These are phyloP conservation scores for Lasioglossum albipes DNA, from an alignment of 1,140 invertebrate genomes.

Conservation along the genomic window DNA sequence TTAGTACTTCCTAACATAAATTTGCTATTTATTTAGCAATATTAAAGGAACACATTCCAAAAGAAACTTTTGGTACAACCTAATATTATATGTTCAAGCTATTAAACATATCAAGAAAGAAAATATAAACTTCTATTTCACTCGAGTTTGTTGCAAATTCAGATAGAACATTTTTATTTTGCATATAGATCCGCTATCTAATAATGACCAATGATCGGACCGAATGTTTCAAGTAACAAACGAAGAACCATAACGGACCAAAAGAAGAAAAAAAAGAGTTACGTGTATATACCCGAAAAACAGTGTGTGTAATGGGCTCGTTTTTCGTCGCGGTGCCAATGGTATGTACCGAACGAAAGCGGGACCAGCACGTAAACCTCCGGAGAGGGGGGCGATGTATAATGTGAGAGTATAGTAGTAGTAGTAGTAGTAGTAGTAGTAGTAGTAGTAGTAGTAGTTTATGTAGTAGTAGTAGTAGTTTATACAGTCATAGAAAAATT, in stretches of 20 bases:
- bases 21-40: too few relatives aligned
- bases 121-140: too few relatives aligned
- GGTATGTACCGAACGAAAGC: conserved; percentile 41
- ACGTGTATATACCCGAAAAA: conserved; percentile 18
- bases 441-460: conserved; percentile 13
- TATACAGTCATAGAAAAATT: conserved; percentile 49
- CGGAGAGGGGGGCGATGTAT: conserved; percentile 21
- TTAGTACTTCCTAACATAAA: too few relatives aligned
- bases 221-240: conserved; percentile 9
- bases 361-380: conserved; percentile 32
- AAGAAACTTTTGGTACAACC: too few relatives aligned
- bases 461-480: conserved; percentile 7
- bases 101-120: too few relatives aligned
- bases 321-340: conserved; percentile 35
- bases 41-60: too few relatives aligned
- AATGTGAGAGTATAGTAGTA: conserved; percentile 15
- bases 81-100: too few relatives aligned
- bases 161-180: too few relatives aligned
- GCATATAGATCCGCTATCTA: too few relatives aligned
- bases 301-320: conserved; percentile 1
- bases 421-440: too few relatives aligned
- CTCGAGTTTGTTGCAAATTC: too few relatives aligned
- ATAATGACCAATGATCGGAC: not conserved
- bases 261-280: conserved; percentile 19
- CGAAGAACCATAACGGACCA: conserved; percentile 23